These are phyloP conservation scores for Blastobasis adustella DNA, from an alignment of 2,888 invertebrate genomes.

Conservation along the genomic window DNA sequence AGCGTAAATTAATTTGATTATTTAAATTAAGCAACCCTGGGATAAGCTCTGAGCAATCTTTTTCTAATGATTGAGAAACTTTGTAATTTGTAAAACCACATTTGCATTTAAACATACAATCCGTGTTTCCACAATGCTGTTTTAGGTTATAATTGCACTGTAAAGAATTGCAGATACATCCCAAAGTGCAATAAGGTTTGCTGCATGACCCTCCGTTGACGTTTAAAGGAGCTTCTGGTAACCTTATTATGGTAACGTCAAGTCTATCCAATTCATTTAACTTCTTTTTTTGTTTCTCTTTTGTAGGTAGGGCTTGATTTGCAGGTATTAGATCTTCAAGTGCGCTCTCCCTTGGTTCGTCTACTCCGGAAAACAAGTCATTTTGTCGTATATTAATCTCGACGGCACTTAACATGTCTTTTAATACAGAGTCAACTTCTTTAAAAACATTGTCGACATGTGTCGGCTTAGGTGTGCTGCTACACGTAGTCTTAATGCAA, in stretches of 20 bases:
- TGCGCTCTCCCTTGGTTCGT: conserved; percentile 40
- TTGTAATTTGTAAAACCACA: conserved; percentile 51
- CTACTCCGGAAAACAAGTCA: conserved; percentile 44
- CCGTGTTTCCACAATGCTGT: conserved; percentile 76
- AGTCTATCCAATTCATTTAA: conserved; percentile 74
- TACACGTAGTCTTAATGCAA: not conserved
- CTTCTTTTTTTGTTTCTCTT: conserved; percentile 51
- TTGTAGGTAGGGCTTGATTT: conserved; percentile 17
- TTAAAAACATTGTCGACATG: not conserved
- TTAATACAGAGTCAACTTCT: conserved; percentile 56
- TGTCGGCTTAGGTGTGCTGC: too few relatives aligned
- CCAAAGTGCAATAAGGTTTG: conserved; percentile 75
- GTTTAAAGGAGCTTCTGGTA: conserved; percentile 31
- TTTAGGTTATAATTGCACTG: conserved; percentile 50
- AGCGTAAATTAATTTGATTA: conserved; percentile 63
- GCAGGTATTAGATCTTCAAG: conserved; percentile 20
- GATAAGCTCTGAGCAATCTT: conserved; percentile 30
- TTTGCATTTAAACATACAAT: conserved; percentile 75
- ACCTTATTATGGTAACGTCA: conserved; percentile 79
- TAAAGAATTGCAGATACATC: conserved; percentile 80
- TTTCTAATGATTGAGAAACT: conserved; percentile 31
- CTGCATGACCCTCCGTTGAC: conserved; percentile 41
- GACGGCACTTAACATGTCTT: conserved; percentile 74
- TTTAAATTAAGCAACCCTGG: conserved; percentile 57
- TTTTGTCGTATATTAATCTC: conserved; percentile 76